phyloP scores from a whole-genome alignment of 2,797 vertebrate species.

The Novumbra hubbsi region DNA sequence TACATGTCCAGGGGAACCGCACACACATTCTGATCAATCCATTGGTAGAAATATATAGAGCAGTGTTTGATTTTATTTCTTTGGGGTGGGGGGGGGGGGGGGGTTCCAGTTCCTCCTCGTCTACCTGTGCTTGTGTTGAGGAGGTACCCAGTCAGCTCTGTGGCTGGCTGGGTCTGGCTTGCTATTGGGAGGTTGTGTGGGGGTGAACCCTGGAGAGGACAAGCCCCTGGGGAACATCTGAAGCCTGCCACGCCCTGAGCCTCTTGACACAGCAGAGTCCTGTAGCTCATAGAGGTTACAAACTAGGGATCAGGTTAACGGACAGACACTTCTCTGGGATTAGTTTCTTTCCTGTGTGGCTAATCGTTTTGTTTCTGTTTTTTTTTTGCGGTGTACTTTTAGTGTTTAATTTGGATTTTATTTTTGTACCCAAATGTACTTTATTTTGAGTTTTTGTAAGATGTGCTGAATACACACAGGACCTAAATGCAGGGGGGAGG shows the following conservation, averaged over 20 bases:
- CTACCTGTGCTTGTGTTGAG: constrained; percentile 49
- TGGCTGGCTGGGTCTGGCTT: constrained; percentile 32
- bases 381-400: constrained; percentile 68
- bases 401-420: constrained; percentile 78
- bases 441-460: constrained; percentile 66
- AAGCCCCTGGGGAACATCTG: constrained; percentile 35
- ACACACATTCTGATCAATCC: constrained; percentile 55
- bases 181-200: constrained; percentile 30
- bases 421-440: constrained; percentile 74
- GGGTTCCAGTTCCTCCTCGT: constrained; percentile 54
- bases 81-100: constrained; percentile 53
- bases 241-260: constrained; percentile 21
- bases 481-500: constrained; percentile 52
- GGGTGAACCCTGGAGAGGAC: constrained; percentile 22
- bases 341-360: constrained; percentile 57
- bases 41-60: constrained; percentile 68
- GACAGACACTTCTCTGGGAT: constrained; percentile 55
- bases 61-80: constrained; percentile 48
- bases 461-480: constrained; percentile 54
- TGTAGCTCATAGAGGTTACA: constrained; percentile 38
- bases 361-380: constrained; percentile 41
- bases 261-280: constrained; percentile 34
- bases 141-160: constrained; percentile 36
- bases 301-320: constrained; percentile 44
- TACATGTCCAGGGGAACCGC: constrained; percentile 61